phyloP scores from a whole-genome alignment of 2,113 vertebrate genomes.

The Toxotes chatareus region DNA sequence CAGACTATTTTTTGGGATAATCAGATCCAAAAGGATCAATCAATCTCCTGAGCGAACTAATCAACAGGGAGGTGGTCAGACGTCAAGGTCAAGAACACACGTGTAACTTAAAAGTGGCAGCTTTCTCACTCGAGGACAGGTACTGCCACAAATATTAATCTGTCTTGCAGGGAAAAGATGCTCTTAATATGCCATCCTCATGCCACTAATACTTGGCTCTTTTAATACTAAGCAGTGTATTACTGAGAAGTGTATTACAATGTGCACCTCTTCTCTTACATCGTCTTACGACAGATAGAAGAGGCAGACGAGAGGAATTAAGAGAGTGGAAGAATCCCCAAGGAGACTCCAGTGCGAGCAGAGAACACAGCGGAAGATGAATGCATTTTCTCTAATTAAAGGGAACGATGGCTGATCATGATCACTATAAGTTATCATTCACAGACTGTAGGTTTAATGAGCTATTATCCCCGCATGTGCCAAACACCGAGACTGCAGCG shows the following conservation, averaged over 20 bases:
- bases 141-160: not conserved
- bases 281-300: slow-evolving; percentile 73
- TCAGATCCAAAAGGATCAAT: not conserved
- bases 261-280: slow-evolving; percentile 75
- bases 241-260: slow-evolving; percentile 57
- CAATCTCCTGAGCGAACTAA: not conserved
- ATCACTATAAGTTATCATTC: slow-evolving; percentile 54
- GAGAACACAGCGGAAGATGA: slow-evolving; percentile 65
- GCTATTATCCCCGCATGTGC: slow-evolving; percentile 55
- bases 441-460: slow-evolving; percentile 50
- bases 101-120: not conserved
- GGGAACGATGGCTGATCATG: slow-evolving; percentile 59
- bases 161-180: not conserved
- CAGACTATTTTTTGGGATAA: not conserved
- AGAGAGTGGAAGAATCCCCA: slow-evolving; percentile 62
- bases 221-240: slow-evolving; percentile 40
- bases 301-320: slow-evolving; percentile 61
- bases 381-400: slow-evolving; percentile 74
- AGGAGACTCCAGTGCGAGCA: slow-evolving; percentile 52
- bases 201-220: slow-evolving; percentile 29
- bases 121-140: not conserved
- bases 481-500: slow-evolving; percentile 37
- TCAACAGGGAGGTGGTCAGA: not conserved
- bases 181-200: slow-evolving; percentile 37
- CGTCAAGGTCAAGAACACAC: not conserved